These are phyloP conservation scores for Aphaenogaster ashmeadi DNA, from an alignment of 1,140 invertebrate genomes.

Conservation along the genomic window DNA sequence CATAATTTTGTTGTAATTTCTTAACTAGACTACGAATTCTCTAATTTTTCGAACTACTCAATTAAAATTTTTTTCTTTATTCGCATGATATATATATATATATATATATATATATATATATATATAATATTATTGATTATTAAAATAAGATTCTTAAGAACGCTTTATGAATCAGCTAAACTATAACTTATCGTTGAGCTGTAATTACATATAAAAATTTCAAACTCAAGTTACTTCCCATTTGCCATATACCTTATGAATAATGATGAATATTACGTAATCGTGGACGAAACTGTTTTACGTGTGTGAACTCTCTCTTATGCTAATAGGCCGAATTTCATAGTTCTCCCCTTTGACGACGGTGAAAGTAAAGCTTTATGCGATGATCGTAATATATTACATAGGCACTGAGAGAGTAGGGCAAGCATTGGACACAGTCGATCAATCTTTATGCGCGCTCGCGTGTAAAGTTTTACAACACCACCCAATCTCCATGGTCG, in stretches of 20 bases:
- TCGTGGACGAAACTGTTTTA: slow-evolving; percentile 11
- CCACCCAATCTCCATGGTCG: slow-evolving; percentile 26
- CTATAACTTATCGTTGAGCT: not conserved
- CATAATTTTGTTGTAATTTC: not conserved
- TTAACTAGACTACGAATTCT: not conserved
- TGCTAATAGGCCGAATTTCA: slow-evolving; percentile 67
- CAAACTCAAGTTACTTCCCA: not conserved
- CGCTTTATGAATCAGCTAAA: not conserved
- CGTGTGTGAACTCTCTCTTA: slow-evolving; percentile 68
- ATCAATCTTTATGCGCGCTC: slow-evolving; percentile 47
- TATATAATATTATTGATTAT: slow-evolving; percentile 6
- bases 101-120: not conserved
- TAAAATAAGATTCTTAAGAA: slow-evolving; percentile 1
- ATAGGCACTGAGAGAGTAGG: slow-evolving; percentile 50
- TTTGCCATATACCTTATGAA: slow-evolving; percentile 1
- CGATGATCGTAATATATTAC: slow-evolving; percentile 54
- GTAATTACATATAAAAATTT: slow-evolving; percentile 10
- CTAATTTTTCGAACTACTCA: not conserved
- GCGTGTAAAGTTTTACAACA: slow-evolving; percentile 56
- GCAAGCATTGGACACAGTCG: slow-evolving; percentile 45
- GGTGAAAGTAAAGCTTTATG: slow-evolving; percentile 68
- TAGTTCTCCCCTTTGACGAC: slow-evolving; percentile 40
- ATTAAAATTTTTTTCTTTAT: not conserved
- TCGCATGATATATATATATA: not conserved
- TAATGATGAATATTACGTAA: slow-evolving; percentile 37